A percentile compares a stretch with the other conserved stretches of the same genome.
These are phyloP conservation scores for Peromyscus californicus DNA, from an alignment of 2,113 vertebrate genomes.

Conservation along the genomic window DNA sequence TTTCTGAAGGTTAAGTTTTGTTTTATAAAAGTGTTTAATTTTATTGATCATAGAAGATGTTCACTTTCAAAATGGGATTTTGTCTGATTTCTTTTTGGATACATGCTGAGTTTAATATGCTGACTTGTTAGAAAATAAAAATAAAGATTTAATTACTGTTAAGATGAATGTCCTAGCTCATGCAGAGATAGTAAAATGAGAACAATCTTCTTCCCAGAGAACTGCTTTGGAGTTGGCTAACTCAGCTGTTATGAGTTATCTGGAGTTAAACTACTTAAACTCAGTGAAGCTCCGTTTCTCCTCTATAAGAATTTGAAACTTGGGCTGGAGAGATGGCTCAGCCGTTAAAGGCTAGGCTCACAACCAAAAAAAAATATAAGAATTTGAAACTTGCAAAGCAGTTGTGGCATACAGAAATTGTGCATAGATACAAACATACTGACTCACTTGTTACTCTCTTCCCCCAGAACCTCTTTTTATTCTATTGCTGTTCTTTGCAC, in stretches of 20 bases:
- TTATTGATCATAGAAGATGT: neutral
- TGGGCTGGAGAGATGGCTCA: too few relatives aligned
- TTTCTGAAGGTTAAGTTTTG: slow-evolving; percentile 16
- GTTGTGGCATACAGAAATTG: neutral
- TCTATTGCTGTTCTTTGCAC: neutral
- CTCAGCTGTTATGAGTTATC: neutral
- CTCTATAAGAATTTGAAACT: slow-evolving; percentile 1
- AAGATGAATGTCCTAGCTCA: neutral
- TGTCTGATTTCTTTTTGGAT: neutral
- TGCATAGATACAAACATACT: neutral
- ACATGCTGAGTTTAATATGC: neutral
- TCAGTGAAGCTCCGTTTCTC: neutral
- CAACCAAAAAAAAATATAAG: too few relatives aligned
- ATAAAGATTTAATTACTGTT: neutral
- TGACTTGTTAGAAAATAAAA: slow-evolving; percentile 28
- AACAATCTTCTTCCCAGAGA: neutral
- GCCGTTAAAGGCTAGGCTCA: too few relatives aligned
- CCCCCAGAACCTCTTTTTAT: neutral
- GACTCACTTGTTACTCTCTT: neutral
- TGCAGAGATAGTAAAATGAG: neutral
- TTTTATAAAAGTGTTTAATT: neutral
- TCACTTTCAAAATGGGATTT: neutral
- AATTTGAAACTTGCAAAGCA: neutral
- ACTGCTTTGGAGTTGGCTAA: neutral
- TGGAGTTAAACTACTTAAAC: slow-evolving; percentile 15